Percentiles rank a stretch among this genome's conserved stretches.
Evolutionary conservation across 2,888 invertebrate species (phyloP).

Genomic region (Andrena haemorrhoa): DNA sequence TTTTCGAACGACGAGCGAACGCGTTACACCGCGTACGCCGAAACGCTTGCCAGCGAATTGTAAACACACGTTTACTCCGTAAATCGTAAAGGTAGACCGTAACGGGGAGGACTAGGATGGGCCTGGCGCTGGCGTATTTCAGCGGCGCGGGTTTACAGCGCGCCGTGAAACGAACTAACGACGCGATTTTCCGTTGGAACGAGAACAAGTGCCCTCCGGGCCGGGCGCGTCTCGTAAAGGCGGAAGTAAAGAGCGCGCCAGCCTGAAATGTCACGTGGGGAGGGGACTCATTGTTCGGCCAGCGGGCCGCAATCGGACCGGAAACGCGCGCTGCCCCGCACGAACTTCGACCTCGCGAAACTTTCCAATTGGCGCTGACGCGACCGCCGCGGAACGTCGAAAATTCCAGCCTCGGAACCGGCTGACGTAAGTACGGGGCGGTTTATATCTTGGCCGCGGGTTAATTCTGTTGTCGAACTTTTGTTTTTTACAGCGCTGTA

Average conservation of each 20-base stretch:
- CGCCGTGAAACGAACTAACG: constrained; percentile 61
- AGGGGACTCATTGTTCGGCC: constrained; percentile 63
- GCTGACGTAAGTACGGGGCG: not conserved
- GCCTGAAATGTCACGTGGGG: constrained; percentile 62
- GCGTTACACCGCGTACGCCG: not conserved
- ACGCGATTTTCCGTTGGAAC: constrained; percentile 53
- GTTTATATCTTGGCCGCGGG: not conserved
- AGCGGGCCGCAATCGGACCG: constrained; percentile 47
- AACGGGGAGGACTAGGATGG: constrained; percentile 1
- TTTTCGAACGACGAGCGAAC: not conserved
- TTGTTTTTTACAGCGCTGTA: constrained; percentile 35
- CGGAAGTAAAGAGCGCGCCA: constrained; percentile 60
- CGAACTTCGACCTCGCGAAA: constrained; percentile 64
- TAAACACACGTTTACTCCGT: constrained; percentile 28
- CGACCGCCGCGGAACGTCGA: constrained; percentile 42
- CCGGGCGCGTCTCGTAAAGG: constrained; percentile 60
- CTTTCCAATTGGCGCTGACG: constrained; percentile 64
- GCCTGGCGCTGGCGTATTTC: constrained; percentile 31
- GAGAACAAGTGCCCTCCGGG: constrained; percentile 43
- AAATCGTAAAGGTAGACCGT: constrained; percentile 37
- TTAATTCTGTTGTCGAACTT: constrained; percentile 60
- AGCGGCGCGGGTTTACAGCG: constrained; percentile 38
- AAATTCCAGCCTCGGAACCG: constrained; percentile 43
- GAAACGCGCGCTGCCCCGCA: constrained; percentile 47
- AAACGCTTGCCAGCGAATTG: not conserved